Evolutionary conservation across 2,888 invertebrate genomes (phyloP), one percentile per base, ranked within the genome.

Genomic region (Opisthograptis luteolata): DNA sequence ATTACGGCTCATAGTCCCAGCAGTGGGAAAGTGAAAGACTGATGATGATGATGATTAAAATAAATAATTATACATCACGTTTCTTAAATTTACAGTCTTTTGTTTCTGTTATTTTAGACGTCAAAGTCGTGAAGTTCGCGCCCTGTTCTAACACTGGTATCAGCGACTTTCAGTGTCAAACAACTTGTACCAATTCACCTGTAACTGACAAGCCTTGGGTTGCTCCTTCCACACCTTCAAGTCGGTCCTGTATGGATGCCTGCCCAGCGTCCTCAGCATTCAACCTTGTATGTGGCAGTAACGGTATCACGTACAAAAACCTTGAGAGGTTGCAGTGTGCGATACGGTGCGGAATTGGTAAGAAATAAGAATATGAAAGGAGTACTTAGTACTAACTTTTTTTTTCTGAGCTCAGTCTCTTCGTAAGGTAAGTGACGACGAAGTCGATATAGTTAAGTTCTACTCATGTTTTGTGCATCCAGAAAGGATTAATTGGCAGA

Each of bases 281-380:
- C 63, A 87, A 87, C 58, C 91, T 91, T 0, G 84, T 90, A 0
- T 91, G 90, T 59, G 91, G 87, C 2, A 72, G 73, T 2, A 73
- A 89, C 48, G 68, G 71, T 7, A 62, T 79, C 9, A 83, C 81
- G 0, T 91, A 91, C 47, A 63, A 55, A 22, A 91, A 90, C 49
- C 73, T 70, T 10, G 79, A 78, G 9, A 64, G 70, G n/a, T 59
- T 91, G n/a, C 56, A 60, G 7, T 91, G 91, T 48, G 87, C 87
- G 1, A 67, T 66, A 36, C 55, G 60, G 22, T 91, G 92, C 66
- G 91, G 91, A 55, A 50, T 74, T 17, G 62, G 91, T 92, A 66
- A 84, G 85, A 72, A 50, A 27, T 20, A n/a, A n/a, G n/a, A n/a
- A n/a, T n/a, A n/a, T n/a, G n/a, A n/a, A n/a, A n/a, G n/a, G n/a